phyloP scores from a whole-genome alignment of 1,140 invertebrate species.

The Dinoponera quadriceps region DNA sequence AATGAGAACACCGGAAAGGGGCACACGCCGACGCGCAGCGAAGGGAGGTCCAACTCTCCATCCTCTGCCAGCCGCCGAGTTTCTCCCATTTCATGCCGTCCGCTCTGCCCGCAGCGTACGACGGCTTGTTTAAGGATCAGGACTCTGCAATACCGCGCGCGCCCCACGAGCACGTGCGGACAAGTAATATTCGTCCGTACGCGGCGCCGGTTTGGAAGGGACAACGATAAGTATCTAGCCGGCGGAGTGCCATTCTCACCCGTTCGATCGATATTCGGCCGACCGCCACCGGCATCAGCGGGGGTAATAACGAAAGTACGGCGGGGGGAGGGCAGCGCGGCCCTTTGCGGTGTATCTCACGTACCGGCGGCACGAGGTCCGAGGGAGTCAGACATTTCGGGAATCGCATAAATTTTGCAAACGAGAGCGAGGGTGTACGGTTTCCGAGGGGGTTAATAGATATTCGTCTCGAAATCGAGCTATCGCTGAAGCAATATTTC shows the following conservation, averaged over 20 bases:
- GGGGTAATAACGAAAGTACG: slow-evolving; percentile 56
- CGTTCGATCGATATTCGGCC: slow-evolving; percentile 66
- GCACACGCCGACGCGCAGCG: neutral
- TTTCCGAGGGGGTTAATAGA: slow-evolving; percentile 33
- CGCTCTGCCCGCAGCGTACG: neutral
- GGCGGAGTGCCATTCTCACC: slow-evolving; percentile 61
- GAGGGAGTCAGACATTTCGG: slow-evolving; percentile 49
- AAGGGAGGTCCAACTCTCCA: neutral
- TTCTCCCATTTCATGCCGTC: neutral
- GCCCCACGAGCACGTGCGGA: slow-evolving; percentile 50
- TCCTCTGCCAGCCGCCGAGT: neutral
- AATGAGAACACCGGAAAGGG: slow-evolving; percentile 25
- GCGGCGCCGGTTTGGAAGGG: slow-evolving; percentile 11
- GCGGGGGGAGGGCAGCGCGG: neutral
- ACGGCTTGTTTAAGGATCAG: slow-evolving; percentile 46
- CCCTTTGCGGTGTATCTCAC: slow-evolving; percentile 53
- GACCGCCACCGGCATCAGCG: slow-evolving; percentile 26
- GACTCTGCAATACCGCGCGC: neutral
- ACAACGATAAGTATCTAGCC: slow-evolving; percentile 66
- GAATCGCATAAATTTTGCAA: slow-evolving; percentile 59
- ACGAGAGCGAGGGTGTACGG: slow-evolving; percentile 24
- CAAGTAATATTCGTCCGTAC: slow-evolving; percentile 51
- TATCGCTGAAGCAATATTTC: slow-evolving; percentile 46
- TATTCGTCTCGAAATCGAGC: slow-evolving; percentile 50
- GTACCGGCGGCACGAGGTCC: slow-evolving; percentile 44